Evolutionary conservation across 2,113 vertebrate species (phyloP).

Genomic region (Thamnophis sirtalis): DNA sequence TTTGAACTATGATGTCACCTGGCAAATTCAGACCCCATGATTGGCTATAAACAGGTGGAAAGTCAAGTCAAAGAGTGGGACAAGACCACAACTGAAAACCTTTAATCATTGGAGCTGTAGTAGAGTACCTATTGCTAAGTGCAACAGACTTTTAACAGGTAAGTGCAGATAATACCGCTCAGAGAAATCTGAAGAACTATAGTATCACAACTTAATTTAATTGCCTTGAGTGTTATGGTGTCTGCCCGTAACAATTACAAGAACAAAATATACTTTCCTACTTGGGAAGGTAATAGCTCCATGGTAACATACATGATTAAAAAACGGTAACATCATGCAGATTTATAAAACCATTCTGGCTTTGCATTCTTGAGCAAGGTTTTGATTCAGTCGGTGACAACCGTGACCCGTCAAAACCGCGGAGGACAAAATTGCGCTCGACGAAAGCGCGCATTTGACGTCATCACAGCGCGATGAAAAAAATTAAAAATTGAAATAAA

Average conservation of each 20-base stretch:
- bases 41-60: not conserved
- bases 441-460: too few species aligned
- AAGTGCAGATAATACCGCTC: not conserved
- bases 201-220: not conserved
- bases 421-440: too few species aligned
- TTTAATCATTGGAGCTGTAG: not conserved
- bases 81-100: slow-evolving; percentile 1
- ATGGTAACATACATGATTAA: not conserved
- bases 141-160: not conserved
- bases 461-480: too few species aligned
- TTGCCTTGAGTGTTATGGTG: not conserved
- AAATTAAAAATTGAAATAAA: too few species aligned
- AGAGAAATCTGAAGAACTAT: not conserved
- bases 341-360: not conserved
- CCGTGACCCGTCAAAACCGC: too few species aligned
- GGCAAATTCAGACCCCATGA: not conserved
- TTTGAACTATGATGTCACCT: slow-evolving; percentile 49
- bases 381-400: not conserved
- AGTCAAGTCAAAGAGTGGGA: slow-evolving; percentile 13
- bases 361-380: not conserved
- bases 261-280: not conserved
- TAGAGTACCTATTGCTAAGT: not conserved
- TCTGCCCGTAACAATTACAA: not conserved
- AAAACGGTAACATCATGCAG: not conserved
- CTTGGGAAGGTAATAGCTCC: not conserved